Evolutionary conservation across 1,140 invertebrate genomes (phyloP).

Genomic region (Chrysomallon squamiferum): DNA sequence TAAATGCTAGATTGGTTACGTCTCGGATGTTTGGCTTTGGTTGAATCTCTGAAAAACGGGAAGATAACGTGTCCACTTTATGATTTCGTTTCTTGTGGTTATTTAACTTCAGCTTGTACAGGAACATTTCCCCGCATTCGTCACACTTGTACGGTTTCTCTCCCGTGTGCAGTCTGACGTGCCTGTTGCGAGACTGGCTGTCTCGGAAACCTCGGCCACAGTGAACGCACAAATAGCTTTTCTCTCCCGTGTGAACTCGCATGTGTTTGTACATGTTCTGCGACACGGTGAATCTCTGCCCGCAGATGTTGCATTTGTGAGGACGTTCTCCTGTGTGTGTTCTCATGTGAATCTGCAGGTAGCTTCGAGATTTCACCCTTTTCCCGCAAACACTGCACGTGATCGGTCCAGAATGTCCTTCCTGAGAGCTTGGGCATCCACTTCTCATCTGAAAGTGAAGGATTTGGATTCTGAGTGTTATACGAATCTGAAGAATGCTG

Average conservation of each 20-base stretch:
- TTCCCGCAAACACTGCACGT: too few species aligned
- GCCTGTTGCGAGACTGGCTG: constrained; percentile 89
- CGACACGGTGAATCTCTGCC: constrained; percentile 56
- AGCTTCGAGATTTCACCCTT: too few species aligned
- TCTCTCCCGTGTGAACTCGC: constrained; percentile 22
- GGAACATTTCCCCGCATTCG: constrained; percentile 85
- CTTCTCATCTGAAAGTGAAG: too few species aligned
- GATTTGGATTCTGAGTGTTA: too few species aligned
- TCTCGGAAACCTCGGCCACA: constrained; percentile 85
- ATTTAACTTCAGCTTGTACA: not conserved
- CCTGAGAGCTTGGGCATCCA: too few species aligned
- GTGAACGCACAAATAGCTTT: constrained; percentile 64
- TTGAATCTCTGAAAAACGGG: too few species aligned
- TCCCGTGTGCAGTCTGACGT: constrained; percentile 90
- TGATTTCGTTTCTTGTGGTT: constrained; percentile 12
- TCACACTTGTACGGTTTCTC: constrained; percentile 73
- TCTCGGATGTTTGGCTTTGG: too few species aligned
- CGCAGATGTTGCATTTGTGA: constrained; percentile 59
- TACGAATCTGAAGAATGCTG: too few species aligned
- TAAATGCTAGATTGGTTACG: too few species aligned
- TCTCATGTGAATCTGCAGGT: not conserved
- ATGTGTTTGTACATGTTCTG: constrained; percentile 51
- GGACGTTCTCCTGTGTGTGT: constrained; percentile 2
- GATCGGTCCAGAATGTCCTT: too few species aligned
- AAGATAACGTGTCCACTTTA: too few species aligned